phyloP scores from a whole-genome alignment of 2,888 invertebrate species.

The Ametastegia equiseti region DNA sequence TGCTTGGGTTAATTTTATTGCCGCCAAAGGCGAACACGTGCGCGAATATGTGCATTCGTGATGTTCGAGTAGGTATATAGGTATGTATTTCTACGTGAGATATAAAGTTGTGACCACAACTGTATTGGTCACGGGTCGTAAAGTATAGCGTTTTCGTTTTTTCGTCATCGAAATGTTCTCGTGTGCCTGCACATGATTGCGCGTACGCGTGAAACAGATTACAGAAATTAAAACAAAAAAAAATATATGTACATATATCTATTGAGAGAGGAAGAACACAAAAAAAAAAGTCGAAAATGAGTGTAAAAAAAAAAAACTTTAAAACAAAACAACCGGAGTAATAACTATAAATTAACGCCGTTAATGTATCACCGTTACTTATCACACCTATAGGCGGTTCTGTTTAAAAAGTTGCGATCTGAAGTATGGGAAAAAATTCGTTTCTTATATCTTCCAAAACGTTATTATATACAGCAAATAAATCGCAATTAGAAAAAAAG shows the following conservation, averaged over 20 bases:
- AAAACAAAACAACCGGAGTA: background rate
- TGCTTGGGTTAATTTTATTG: constrained; percentile 7
- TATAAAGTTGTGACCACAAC: background rate
- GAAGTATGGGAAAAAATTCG: too few species aligned
- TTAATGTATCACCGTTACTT: background rate
- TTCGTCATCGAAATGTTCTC: background rate
- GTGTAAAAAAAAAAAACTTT: background rate
- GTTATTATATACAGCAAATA: too few species aligned
- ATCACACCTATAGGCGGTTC: too few species aligned
- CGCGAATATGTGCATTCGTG: background rate
- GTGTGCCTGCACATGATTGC: background rate
- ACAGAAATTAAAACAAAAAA: background rate
- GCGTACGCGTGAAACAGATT: background rate
- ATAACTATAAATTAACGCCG: background rate
- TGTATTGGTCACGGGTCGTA: background rate
- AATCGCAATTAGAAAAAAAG: too few species aligned
- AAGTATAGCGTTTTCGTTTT: background rate
- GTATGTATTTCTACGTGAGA: background rate
- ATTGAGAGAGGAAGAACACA: too few species aligned
- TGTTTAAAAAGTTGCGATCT: too few species aligned
- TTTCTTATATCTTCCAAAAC: too few species aligned
- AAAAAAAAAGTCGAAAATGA: background rate
- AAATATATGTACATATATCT: too few species aligned
- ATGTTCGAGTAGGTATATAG: background rate
- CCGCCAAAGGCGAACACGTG: constrained; percentile 25